These are phyloP conservation scores for Ceratitis capitata DNA, from an alignment of 1,140 invertebrate species.

Conservation along the genomic window DNA sequence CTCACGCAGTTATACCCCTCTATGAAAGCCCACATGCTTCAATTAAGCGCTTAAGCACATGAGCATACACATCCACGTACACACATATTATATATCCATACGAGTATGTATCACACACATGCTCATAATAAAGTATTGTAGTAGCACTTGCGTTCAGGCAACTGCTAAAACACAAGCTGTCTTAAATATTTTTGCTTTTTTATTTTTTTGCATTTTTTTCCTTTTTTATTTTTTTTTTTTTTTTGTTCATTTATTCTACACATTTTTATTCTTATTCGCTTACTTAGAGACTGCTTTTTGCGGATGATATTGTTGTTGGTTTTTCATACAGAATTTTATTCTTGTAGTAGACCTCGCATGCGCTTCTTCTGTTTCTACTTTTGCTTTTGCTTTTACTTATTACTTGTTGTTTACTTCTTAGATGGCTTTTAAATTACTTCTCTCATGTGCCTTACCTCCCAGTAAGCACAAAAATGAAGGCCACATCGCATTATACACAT, in stretches of 20 bases:
- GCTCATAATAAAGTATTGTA: too few species aligned
- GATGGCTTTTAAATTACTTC: slow-evolving; percentile 39
- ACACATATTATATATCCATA: too few species aligned
- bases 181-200: background rate
- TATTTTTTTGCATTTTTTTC: background rate
- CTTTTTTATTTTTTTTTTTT: background rate
- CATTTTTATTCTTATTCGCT: background rate
- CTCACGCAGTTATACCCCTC: background rate
- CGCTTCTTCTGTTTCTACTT: background rate
- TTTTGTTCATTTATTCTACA: background rate
- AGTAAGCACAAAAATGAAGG: too few species aligned
- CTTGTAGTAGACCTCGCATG: background rate
- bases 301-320: background rate
- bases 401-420: slow-evolving; percentile 18
- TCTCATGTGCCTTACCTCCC: too few species aligned
- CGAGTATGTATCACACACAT: too few species aligned
- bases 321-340: background rate
- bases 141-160: background rate
- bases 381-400: background rate
- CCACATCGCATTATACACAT: too few species aligned
- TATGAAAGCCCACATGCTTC: background rate
- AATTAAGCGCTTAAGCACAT: background rate
- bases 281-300: background rate
- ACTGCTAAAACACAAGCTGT: slow-evolving; percentile 31
- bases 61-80: background rate